Evolutionary conservation across 2,888 invertebrate genomes (phyloP).

Genomic region (Bellardia pandia): DNA sequence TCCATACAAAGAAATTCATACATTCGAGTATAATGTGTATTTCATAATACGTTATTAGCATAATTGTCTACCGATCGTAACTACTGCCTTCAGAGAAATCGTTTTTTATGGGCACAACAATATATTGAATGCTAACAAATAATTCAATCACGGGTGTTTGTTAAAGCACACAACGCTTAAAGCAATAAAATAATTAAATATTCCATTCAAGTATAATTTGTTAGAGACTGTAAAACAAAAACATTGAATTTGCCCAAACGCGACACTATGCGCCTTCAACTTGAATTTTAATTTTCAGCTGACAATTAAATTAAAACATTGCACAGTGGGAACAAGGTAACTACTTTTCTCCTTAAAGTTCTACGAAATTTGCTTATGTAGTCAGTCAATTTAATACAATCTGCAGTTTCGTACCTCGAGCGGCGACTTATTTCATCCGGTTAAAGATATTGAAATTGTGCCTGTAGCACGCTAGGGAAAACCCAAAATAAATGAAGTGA

Average conservation of each 20-base stretch:
- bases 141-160: too few species aligned
- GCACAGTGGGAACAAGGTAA: background rate
- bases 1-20: too few species aligned
- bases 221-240: constrained; percentile 38
- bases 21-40: too few species aligned
- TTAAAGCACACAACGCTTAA: background rate
- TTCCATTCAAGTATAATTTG: constrained; percentile 47
- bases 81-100: background rate
- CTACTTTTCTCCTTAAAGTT: background rate
- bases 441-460: too few species aligned
- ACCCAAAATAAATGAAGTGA: too few species aligned
- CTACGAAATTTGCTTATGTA: too few species aligned
- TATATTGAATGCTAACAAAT: constrained; percentile 3
- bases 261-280: constrained; percentile 39
- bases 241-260: background rate
- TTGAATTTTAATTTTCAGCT: constrained; percentile 39
- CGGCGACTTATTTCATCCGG: too few species aligned
- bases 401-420: too few species aligned
- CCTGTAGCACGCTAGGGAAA: too few species aligned
- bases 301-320: background rate
- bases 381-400: too few species aligned
- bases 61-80: background rate
- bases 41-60: background rate
- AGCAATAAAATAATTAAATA: constrained; percentile 19
- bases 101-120: background rate